Evolutionary conservation across 2,113 vertebrate genomes (phyloP).

Genomic region (Oreochromis niloticus): DNA sequence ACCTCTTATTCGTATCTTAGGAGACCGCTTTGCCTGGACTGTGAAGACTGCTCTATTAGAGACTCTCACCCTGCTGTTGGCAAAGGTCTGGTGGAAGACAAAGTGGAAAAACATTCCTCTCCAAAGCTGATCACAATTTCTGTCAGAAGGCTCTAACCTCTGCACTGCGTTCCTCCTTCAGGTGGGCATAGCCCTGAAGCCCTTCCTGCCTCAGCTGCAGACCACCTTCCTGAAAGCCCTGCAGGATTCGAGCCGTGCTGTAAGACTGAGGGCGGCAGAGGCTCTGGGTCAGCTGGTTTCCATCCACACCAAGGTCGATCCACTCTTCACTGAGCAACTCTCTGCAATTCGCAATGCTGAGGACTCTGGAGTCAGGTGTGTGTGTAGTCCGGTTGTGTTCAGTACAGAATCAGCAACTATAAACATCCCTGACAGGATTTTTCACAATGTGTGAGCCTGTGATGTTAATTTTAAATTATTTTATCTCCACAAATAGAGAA

Average conservation of each 20-base stretch:
- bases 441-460: neutral
- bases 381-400: neutral
- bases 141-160: neutral
- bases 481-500: neutral
- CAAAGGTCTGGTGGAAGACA: constrained; percentile 76
- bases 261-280: constrained; percentile 89
- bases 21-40: constrained; percentile 91
- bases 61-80: constrained; percentile 90
- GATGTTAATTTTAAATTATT: neutral
- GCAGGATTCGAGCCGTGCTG: constrained; percentile 88
- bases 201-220: constrained; percentile 96
- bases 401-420: neutral
- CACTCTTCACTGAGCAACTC: constrained; percentile 90
- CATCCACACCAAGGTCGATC: constrained; percentile 95
- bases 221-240: constrained; percentile 97
- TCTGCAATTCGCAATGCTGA: constrained; percentile 87
- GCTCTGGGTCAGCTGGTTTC: constrained; percentile 91
- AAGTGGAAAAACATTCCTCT: neutral
- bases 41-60: constrained; percentile 94
- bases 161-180: constrained; percentile 16
- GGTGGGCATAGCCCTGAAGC: constrained; percentile 96
- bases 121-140: neutral
- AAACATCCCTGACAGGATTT: neutral
- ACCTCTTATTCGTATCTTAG: constrained; percentile 94
- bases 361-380: constrained; percentile 85